A percentile compares a stretch with the other conserved stretches of the same genome.
These are phyloP conservation scores for Ophion costatus DNA, from an alignment of 2,888 invertebrate genomes.

Conservation along the genomic window DNA sequence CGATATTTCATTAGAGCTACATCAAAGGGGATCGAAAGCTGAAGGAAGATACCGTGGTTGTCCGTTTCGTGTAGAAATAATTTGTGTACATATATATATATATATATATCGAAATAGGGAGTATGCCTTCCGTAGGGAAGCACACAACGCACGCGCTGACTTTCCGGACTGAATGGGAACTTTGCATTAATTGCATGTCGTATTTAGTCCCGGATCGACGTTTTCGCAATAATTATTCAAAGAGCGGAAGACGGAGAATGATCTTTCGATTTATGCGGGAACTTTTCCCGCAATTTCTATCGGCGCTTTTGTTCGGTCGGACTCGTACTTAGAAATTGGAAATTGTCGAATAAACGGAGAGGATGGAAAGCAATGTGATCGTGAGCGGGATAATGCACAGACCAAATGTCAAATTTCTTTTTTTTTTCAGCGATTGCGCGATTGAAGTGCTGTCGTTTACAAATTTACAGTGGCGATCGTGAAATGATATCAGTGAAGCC, in stretches of 20 bases:
- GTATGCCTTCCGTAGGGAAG: neutral
- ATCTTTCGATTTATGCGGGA: neutral
- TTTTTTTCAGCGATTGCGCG: neutral
- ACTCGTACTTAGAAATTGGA: too few relatives aligned
- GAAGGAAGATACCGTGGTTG: constrained; percentile 13
- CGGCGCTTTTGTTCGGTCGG: too few relatives aligned
- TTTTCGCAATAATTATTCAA: neutral
- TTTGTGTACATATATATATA: neutral
- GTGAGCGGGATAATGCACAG: too few relatives aligned
- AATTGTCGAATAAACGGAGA: too few relatives aligned
- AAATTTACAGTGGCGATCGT: too few relatives aligned
- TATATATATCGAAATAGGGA: neutral
- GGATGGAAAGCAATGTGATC: too few relatives aligned
- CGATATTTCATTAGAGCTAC: constrained; percentile 60
- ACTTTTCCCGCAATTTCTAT: too few relatives aligned
- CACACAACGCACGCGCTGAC: neutral
- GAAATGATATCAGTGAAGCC: neutral
- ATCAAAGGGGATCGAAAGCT: constrained; percentile 15
- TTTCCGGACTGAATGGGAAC: neutral
- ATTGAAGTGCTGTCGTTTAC: too few relatives aligned
- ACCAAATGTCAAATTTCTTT: too few relatives aligned
- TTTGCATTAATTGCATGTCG: neutral
- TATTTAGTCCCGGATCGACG: neutral
- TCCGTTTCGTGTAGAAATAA: constrained; percentile 14
- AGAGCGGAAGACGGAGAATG: neutral